Conservation (phyloP, 2,113 vertebrate genomes). For the Cynocephalus volans region DNA sequence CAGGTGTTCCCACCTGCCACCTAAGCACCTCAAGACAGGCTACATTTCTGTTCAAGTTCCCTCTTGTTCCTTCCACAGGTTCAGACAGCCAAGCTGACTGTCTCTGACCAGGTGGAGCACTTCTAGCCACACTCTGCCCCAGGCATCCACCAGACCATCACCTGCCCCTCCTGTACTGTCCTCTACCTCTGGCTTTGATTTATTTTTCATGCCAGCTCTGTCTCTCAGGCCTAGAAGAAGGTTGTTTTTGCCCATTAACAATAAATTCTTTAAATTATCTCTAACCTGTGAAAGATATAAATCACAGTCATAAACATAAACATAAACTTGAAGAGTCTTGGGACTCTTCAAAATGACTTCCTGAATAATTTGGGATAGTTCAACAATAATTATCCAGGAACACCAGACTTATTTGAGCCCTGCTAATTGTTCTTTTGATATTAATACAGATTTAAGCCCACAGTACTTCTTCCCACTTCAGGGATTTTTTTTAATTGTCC, state of each 20-base stretch:
- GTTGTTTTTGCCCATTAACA: background rate
- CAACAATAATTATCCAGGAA: constrained; percentile 46
- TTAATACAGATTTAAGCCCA: constrained; percentile 27
- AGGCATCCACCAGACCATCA: background rate
- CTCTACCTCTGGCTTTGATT: constrained; percentile 20
- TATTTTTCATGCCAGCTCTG: background rate
- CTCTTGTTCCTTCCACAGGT: background rate
- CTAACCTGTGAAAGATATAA: constrained; percentile 5
- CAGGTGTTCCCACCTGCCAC: background rate
- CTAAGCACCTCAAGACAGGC: background rate
- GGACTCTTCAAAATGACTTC: constrained; percentile 56
- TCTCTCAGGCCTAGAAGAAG: constrained; percentile 24
- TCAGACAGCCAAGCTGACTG: background rate
- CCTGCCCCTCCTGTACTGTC: background rate
- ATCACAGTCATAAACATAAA: constrained; percentile 37
- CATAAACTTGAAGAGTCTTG: no score
- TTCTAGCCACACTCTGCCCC: background rate
- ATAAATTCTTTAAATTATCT: constrained; percentile 45
- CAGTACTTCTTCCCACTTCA: background rate
- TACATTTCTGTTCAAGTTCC: background rate
- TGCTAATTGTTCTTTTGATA: constrained; percentile 8
- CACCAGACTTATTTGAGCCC: background rate
- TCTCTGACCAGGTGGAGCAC: background rate
- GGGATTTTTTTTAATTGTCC: background rate
- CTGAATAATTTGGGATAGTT: constrained; percentile 6